phyloP scores from a whole-genome alignment of 2,797 vertebrate species.

The Anabacerthia variegaticeps region DNA sequence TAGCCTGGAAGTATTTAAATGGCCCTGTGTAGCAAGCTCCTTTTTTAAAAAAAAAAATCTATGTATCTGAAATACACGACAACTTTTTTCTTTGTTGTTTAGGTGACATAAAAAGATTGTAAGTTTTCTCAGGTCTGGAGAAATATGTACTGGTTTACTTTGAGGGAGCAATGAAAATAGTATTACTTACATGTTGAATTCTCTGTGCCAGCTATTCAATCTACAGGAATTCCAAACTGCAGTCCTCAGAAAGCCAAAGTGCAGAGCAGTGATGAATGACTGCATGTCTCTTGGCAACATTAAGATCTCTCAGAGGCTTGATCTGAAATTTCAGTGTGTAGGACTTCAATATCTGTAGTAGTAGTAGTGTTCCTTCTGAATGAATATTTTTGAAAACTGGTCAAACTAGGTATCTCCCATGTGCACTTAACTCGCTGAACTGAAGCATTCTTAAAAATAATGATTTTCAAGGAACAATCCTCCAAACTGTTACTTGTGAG shows the following conservation, averaged over 20 bases:
- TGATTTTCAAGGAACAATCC: neutral
- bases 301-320: neutral
- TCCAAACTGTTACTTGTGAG: neutral
- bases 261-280: neutral
- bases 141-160: neutral
- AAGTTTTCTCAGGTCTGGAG: neutral
- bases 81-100: neutral
- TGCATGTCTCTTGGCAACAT: neutral
- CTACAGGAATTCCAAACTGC: neutral
- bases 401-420: neutral
- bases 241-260: neutral
- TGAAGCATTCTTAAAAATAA: conserved; percentile 31
- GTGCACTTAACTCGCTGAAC: neutral
- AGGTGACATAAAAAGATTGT: neutral
- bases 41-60: neutral
- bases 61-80: neutral
- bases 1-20: neutral
- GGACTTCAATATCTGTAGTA: neutral
- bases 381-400: neutral
- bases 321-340: neutral
- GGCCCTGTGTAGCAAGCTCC: neutral
- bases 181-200: neutral
- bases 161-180: neutral
- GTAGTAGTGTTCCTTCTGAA: neutral
- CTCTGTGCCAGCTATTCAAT: neutral